Evolutionary conservation across 2,888 invertebrate genomes (phyloP), one percentile per base, ranked within the genome.

Genomic region (Agrotis puta): DNA sequence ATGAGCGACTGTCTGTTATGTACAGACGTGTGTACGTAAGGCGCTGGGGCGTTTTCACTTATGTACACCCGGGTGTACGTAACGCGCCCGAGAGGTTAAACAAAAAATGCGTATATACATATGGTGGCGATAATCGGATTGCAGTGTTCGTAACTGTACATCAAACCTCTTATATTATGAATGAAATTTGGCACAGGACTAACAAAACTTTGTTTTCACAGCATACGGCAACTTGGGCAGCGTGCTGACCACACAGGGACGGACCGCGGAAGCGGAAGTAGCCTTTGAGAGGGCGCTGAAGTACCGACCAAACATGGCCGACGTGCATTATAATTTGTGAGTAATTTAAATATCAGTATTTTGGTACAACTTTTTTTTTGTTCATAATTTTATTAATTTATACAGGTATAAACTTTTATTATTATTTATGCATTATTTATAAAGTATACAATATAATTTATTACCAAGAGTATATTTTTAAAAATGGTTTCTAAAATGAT

Each of bases 301-400:
- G 88, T 97, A 98, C 96, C 97, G 99, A 92, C 98, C 98, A 88
- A 99, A 99, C 96, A 99, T 99, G 99, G 99, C 99, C 74, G 99
- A 99, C 95, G 99, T 99, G 76, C 99, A 99, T 96, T 99, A 99
- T 95, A 99, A 99, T 96, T 97, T 99, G 99, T 99, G 96, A 98
- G 99, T 98, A 70, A 72, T 73, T 79, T 70, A 61, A 7, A 43
- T 74, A 57, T 33, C 11, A 24, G 33, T 63, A 56, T 77, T 64
- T 59, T 54, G 20, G 24, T 43, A 0, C 24, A 5, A 18, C 14
- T 27, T 13, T 47, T 33, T n/a, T 45, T 47, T 33, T 24, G 9
- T 39, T 39, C 39, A 39, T 39, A 39, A 39, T n/a, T n/a, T n/a
- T n/a, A n/a, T 39, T 39, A 11, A 39, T 39, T 39, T 1, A 2